A percentile compares a stretch with the other conserved stretches of the same genome.
Evolutionary conservation across 2,113 vertebrate species (phyloP).

Genomic region (Bubo blakistoni): DNA sequence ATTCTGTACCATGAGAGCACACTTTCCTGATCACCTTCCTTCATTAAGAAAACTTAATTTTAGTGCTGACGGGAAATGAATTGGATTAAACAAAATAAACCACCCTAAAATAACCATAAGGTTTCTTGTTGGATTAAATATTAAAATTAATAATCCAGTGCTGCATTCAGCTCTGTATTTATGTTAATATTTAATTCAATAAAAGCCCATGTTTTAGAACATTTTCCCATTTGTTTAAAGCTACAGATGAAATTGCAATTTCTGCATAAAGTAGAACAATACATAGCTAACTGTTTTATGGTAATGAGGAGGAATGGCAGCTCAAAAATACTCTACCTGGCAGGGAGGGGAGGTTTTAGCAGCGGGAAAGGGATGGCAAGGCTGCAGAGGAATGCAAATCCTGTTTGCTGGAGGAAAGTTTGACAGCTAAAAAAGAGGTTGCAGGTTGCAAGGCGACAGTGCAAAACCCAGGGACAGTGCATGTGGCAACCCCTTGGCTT

Average conservation of each 20-base stretch:
- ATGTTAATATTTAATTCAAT: constrained; percentile 74
- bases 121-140: constrained; percentile 59
- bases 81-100: constrained; percentile 41
- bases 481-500: neutral
- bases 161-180: constrained; percentile 57
- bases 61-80: constrained; percentile 7
- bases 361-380: neutral
- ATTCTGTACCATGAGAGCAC: neutral
- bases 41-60: constrained; percentile 51
- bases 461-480: fast-evolving
- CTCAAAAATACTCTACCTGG: neutral
- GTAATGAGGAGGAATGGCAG: constrained; percentile 10
- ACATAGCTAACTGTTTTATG: neutral
- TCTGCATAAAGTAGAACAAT: constrained; percentile 6
- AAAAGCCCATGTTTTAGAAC: constrained; percentile 54
- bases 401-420: neutral
- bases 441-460: neutral
- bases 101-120: constrained; percentile 33
- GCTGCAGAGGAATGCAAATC: neutral
- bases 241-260: constrained; percentile 39
- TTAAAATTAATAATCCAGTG: constrained; percentile 66
- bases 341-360: neutral
- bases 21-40: constrained; percentile 15
- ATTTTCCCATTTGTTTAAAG: constrained; percentile 54
- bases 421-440: neutral